Evolutionary conservation across 2,797 vertebrate genomes (phyloP), one percentile per base, ranked within the genome.

Genomic region (Danio tinwini): DNA sequence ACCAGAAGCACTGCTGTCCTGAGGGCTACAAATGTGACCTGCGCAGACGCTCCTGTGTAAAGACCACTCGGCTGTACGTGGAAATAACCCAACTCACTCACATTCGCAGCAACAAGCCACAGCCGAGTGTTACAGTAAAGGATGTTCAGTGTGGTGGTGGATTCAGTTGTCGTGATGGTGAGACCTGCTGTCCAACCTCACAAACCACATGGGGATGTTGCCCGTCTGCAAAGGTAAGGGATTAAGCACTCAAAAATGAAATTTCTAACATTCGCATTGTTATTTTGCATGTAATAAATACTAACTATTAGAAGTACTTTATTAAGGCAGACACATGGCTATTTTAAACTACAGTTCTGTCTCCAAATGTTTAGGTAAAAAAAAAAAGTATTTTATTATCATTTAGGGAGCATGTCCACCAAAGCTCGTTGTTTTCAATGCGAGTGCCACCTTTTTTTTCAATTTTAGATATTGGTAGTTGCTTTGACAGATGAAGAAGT

Each of bases 1-100:
- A 96, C 58, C 88, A 84, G 55, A 64, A 90, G 81, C 95, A 96
- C 84, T 97, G 96, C 88, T 97, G 96, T 70, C 96, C 96, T 0
- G 70, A 78, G 0, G 95, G 94, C 53, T 96, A 93, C 85, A 91
- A 85, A 81, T 97, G 96, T 81, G 91, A 95, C 1, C 16, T 91
- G 29, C 76, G 81, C 75, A 77, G 90, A 0, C 85, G 82, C 39
- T 88, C 91, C 59, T 97, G 96, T 1, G 90, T 93, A 80, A 95
- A 92, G 87, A 73, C 85, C 63, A 37, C 81, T 73, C 17, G 76
- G 69, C 63, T 88, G 50, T 82, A 87, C 74, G 45, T 90, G 81
- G 86, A 92, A n/a, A 84, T 58, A 0, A 6, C 91, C 45, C 86
- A 84, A 1, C 72, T 86, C n/a, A 63, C 47, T 1, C 81, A 69